Conservation (phyloP, 2,797 vertebrate genomes). For the Tragopan temminckii region DNA sequence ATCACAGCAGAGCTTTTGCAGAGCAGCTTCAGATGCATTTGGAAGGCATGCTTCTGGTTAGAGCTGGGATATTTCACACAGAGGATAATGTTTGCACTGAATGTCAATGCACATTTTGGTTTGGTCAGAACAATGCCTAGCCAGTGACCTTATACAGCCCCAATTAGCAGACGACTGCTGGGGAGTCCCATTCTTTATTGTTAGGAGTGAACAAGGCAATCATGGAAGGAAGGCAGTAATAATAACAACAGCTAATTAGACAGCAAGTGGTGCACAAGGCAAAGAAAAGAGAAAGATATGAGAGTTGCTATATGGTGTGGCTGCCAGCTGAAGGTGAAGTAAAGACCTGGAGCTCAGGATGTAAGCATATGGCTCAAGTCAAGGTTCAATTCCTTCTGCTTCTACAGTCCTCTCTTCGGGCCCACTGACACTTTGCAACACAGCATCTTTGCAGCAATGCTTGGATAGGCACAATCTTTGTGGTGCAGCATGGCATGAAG, state of each 20-base stretch:
- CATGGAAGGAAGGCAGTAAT: slow-evolving; percentile 46
- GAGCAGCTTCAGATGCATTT: background rate
- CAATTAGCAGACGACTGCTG: slow-evolving; percentile 63
- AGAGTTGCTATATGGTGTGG: background rate
- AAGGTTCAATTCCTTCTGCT: background rate
- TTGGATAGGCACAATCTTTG: fast-evolving
- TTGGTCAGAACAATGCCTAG: slow-evolving; percentile 31
- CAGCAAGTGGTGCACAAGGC: background rate
- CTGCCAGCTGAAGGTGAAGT: background rate
- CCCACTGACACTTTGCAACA: background rate
- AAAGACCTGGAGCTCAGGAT: background rate
- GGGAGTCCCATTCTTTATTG: slow-evolving; percentile 44
- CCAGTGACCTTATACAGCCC: slow-evolving; percentile 64
- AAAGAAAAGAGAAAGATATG: background rate
- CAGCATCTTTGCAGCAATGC: background rate
- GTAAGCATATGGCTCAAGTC: background rate
- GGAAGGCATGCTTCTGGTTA: background rate
- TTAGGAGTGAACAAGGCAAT: slow-evolving; percentile 60
- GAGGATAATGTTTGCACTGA: slow-evolving; percentile 39
- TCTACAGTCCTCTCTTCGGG: background rate
- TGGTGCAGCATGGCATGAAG: fast-evolving
- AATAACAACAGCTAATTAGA: slow-evolving; percentile 56
- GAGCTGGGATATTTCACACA: background rate
- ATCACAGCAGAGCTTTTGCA: background rate
- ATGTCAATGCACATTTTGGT: slow-evolving; percentile 19